phyloP scores from a whole-genome alignment of 2,797 vertebrate genomes.

The Notamacropus eugenii region DNA sequence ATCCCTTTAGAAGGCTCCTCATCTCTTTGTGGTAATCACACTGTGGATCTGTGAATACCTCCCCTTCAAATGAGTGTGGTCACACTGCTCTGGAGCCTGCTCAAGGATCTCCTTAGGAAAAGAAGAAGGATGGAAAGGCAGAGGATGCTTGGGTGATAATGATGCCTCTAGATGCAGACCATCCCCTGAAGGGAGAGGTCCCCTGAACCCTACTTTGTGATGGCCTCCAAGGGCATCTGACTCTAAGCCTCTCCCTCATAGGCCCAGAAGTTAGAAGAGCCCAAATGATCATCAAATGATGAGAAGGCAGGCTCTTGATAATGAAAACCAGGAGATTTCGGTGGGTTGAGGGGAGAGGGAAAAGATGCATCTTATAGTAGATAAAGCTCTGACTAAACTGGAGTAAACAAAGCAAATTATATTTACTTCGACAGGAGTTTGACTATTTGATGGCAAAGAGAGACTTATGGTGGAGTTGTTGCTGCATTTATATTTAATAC shows the following conservation, averaged over 20 bases:
- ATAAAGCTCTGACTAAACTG: slow-evolving; percentile 50
- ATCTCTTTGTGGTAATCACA: slow-evolving; percentile 19
- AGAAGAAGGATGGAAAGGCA: background rate
- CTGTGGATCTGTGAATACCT: background rate
- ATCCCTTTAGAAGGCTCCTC: background rate
- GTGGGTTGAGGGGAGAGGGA: background rate
- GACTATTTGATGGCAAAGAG: slow-evolving; percentile 71
- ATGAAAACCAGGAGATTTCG: background rate
- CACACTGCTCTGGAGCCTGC: background rate
- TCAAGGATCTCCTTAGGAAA: background rate
- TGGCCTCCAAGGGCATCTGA: background rate
- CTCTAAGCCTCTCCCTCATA: background rate
- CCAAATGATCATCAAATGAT: background rate
- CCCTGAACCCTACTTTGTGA: background rate
- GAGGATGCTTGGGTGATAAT: background rate
- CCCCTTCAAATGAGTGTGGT: slow-evolving; percentile 5
- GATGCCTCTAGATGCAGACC: background rate
- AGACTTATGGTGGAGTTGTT: slow-evolving; percentile 69
- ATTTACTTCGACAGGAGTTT: slow-evolving; percentile 68
- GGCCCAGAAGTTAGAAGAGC: background rate
- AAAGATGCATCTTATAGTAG: slow-evolving; percentile 35
- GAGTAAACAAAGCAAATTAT: slow-evolving; percentile 76
- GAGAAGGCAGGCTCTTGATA: background rate
- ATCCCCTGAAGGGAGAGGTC: background rate
- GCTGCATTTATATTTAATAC: slow-evolving; percentile 80